Percentiles rank a stretch among this genome's conserved stretches.
These are phyloP conservation scores for Parazoanthus atlanticus DNA, from an alignment of 92 coral and sea anemone genomes.

Conservation along the genomic window DNA sequence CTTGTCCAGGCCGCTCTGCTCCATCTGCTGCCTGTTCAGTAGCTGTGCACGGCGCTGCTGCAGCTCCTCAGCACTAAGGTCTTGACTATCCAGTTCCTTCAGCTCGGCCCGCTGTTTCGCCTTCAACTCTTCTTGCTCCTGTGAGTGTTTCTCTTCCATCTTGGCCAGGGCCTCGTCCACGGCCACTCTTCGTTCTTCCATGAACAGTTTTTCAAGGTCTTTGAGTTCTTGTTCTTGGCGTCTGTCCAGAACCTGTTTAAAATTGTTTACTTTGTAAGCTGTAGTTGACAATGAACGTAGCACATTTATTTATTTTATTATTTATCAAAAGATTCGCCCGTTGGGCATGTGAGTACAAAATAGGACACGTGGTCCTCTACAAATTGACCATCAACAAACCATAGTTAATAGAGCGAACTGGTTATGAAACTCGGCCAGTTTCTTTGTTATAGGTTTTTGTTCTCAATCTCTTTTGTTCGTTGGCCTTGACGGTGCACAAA, in stretches of 20 bases:
- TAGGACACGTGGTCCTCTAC: too few species aligned
- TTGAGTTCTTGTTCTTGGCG: constrained; percentile 91
- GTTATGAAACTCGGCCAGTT: too few species aligned
- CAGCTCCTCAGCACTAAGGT: constrained; percentile 77
- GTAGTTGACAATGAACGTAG: too few species aligned
- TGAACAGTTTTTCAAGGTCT: constrained; percentile 89
- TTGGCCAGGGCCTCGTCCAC: constrained; percentile 95
- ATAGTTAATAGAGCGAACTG: too few species aligned
- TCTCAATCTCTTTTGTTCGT: too few species aligned
- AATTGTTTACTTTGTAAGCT: not conserved
- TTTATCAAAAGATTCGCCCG: too few species aligned
- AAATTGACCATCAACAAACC: too few species aligned
- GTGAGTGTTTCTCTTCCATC: constrained; percentile 91
- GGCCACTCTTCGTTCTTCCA: constrained; percentile 92
- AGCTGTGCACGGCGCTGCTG: constrained; percentile 92
- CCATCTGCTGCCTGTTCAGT: constrained; percentile 87
- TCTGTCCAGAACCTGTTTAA: constrained; percentile 81
- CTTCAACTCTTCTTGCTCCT: constrained; percentile 80
- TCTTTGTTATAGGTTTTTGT: too few species aligned
- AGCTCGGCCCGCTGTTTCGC: constrained; percentile 77
- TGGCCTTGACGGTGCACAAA: too few species aligned
- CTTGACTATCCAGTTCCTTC: constrained; percentile 76
- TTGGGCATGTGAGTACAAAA: too few species aligned
- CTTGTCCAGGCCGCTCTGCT: constrained; percentile 91
- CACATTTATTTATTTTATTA: too few species aligned